phyloP scores from a whole-genome alignment of 2,888 invertebrate species.

The Melanostoma mellinum region DNA sequence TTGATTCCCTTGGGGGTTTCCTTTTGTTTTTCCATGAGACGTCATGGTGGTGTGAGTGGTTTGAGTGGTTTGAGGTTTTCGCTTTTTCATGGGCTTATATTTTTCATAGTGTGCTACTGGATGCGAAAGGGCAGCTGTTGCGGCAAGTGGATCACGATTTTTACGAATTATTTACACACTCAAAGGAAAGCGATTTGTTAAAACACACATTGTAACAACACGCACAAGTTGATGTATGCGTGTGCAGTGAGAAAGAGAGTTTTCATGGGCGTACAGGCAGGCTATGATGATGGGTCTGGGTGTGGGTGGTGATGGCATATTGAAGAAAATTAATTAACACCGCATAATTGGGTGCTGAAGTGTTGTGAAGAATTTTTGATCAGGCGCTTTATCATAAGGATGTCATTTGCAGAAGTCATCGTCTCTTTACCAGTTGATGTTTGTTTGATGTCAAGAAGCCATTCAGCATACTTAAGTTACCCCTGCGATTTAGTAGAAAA shows the following conservation, averaged over 20 bases:
- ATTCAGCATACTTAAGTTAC: no score
- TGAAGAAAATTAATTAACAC: slow-evolving; percentile 69
- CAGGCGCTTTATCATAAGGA: slow-evolving; percentile 1
- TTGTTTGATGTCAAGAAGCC: no score
- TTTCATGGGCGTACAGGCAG: no score
- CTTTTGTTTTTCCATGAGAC: slow-evolving; percentile 14
- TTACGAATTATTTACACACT: slow-evolving; percentile 67
- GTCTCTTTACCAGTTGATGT: no score
- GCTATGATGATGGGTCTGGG: not conserved
- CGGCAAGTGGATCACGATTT: slow-evolving; percentile 69
- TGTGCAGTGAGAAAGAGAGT: not conserved
- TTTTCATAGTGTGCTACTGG: not conserved
- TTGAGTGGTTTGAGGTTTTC: slow-evolving; percentile 14
- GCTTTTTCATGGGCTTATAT: slow-evolving; percentile 13
- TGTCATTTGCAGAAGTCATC: no score
- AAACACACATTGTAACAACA: slow-evolving; percentile 55
- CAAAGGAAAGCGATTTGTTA: slow-evolving; percentile 68
- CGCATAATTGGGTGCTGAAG: slow-evolving; percentile 58
- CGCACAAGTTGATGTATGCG: slow-evolving; percentile 59
- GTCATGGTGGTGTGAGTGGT: slow-evolving; percentile 7
- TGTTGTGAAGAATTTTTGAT: slow-evolving; percentile 62
- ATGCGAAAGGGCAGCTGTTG: slow-evolving; percentile 31
- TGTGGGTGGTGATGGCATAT: slow-evolving; percentile 39
- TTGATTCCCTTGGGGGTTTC: slow-evolving; percentile 64
- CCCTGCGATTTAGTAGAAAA: no score